A percentile compares a stretch with the other conserved stretches of the same genome.
These are phyloP conservation scores for Spicauda simplicius DNA, from an alignment of 2,888 invertebrate species.

Conservation along the genomic window DNA sequence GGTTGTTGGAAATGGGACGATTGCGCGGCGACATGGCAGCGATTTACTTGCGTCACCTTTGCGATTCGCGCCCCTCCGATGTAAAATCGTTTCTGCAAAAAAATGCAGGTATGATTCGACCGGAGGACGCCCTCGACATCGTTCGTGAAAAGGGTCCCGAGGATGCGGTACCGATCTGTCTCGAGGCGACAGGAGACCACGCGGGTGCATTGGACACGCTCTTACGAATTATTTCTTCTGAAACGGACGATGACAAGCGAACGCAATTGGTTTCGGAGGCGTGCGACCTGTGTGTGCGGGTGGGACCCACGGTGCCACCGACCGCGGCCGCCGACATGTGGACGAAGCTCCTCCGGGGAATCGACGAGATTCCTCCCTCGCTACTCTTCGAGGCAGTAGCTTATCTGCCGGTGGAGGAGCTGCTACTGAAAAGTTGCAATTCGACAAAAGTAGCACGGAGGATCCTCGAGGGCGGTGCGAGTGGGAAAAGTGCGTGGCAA, in stretches of 20 bases:
- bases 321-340: slow-evolving; percentile 58
- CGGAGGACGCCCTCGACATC: slow-evolving; percentile 68
- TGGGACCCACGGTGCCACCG: slow-evolving; percentile 58
- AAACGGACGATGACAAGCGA: slow-evolving; percentile 43
- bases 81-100: slow-evolving; percentile 61
- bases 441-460: slow-evolving; percentile 56
- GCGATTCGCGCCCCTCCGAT: slow-evolving; percentile 53
- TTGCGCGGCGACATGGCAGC: slow-evolving; percentile 61
- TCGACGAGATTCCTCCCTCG: slow-evolving; percentile 55
- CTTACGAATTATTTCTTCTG: slow-evolving; percentile 52
- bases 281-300: slow-evolving; percentile 63
- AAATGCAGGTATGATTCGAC: slow-evolving; percentile 65
- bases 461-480: slow-evolving; percentile 50
- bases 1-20: slow-evolving; percentile 57
- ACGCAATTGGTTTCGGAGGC: slow-evolving; percentile 53
- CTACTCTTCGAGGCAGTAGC: slow-evolving; percentile 66
- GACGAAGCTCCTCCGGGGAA: slow-evolving; percentile 56
- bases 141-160: slow-evolving; percentile 59
- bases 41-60: slow-evolving; percentile 62
- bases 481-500: slow-evolving; percentile 52
- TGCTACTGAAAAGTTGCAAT: slow-evolving; percentile 53
- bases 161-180: slow-evolving; percentile 68
- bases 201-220: slow-evolving; percentile 66
- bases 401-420: slow-evolving; percentile 61
- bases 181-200: slow-evolving; percentile 73